Percentiles rank a stretch among this genome's conserved stretches.
Evolutionary conservation across 2,888 invertebrate genomes (phyloP).

Genomic region (Euplagia quadripunctaria): DNA sequence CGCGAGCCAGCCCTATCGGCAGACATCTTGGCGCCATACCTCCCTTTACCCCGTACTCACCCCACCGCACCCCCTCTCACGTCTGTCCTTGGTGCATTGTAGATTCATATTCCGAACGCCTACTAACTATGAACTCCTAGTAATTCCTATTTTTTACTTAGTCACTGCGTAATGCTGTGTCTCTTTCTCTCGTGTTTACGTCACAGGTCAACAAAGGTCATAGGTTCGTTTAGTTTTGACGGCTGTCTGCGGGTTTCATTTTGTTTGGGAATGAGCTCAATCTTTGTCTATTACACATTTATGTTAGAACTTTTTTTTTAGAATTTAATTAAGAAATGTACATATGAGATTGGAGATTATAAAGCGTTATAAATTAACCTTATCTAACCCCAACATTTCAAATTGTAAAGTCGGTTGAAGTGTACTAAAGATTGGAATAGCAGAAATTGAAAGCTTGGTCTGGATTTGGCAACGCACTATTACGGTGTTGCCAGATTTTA

Average conservation of each 20-base stretch:
- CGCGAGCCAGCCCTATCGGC: conserved; percentile 71
- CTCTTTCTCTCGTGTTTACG: conserved; percentile 29
- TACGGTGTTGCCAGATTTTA: too few species aligned
- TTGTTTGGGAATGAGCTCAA: conserved; percentile 5
- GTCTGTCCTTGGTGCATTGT: conserved; percentile 61
- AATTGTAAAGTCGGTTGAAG: not conserved
- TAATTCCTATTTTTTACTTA: conserved; percentile 25
- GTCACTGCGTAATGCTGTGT: conserved; percentile 28
- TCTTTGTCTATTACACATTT: conserved; percentile 5
- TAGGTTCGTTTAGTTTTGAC: conserved; percentile 18
- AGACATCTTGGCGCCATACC: conserved; percentile 73
- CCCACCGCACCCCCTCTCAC: conserved; percentile 45
- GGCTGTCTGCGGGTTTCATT: conserved; percentile 21
- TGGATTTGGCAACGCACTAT: too few species aligned
- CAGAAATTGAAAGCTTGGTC: not conserved
- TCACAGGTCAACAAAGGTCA: conserved; percentile 53
- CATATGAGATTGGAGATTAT: not conserved
- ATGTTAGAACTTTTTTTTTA: not conserved
- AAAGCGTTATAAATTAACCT: not conserved
- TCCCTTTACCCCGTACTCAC: conserved; percentile 30
- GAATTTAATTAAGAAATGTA: not conserved
- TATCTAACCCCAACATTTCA: not conserved
- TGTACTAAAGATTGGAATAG: not conserved
- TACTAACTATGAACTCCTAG: conserved; percentile 41
- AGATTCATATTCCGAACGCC: conserved; percentile 55